Evolutionary conservation across 2,797 vertebrate genomes (phyloP).

Genomic region (Amazona ochrocephala): DNA sequence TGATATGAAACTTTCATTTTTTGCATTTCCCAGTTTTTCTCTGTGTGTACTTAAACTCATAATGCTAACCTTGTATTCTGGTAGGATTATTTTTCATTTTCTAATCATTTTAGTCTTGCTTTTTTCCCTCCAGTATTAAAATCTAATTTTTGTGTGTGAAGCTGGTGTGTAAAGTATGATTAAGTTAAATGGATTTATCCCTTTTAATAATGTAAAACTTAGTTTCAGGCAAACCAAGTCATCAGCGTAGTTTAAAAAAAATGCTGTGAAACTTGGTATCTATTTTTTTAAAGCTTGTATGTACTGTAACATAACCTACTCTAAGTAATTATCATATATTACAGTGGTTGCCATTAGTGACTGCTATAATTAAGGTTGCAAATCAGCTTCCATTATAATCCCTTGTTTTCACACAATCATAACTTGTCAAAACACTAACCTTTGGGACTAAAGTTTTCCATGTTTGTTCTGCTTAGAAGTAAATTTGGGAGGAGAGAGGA

Average conservation of each 20-base stretch:
- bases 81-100: slow-evolving; percentile 48
- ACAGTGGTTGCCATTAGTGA: slow-evolving; percentile 32
- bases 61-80: slow-evolving; percentile 15
- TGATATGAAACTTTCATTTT: slow-evolving; percentile 9
- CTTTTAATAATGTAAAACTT: slow-evolving; percentile 59
- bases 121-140: slow-evolving; percentile 54
- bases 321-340: slow-evolving; percentile 43
- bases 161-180: slow-evolving; percentile 42
- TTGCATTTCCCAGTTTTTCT: neutral
- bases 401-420: slow-evolving; percentile 38
- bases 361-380: slow-evolving; percentile 36
- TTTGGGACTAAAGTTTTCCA: slow-evolving; percentile 12
- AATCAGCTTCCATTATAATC: slow-evolving; percentile 32
- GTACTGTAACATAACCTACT: slow-evolving; percentile 22
- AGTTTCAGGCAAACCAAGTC: slow-evolving; percentile 37
- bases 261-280: neutral
- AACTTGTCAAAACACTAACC: slow-evolving; percentile 31
- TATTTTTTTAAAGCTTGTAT: neutral
- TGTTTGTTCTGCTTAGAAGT: neutral
- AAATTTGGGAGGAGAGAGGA: neutral
- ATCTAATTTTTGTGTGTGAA: slow-evolving; percentile 50
- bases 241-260: slow-evolving; percentile 14
- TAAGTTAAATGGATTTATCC: slow-evolving; percentile 44
- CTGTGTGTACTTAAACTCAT: slow-evolving; percentile 1
- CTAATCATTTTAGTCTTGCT: slow-evolving; percentile 11